Base-by-base conservation (phyloP, 2,888 invertebrate species). In the Pecten maximus region DNA sequence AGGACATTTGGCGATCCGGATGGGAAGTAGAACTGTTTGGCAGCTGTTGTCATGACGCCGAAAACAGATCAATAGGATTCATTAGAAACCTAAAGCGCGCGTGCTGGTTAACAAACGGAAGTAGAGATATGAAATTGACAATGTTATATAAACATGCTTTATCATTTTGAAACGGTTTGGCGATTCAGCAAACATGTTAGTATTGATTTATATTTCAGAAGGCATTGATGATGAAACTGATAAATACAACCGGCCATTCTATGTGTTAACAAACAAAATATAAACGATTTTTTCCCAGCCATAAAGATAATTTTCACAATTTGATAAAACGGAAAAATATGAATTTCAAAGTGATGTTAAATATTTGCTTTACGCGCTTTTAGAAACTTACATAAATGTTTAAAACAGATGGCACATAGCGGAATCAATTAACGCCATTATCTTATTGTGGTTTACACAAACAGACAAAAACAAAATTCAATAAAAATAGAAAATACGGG, bases 121-220 rank as follows among this genome's bases (percentile, higher is more conserved):
- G 74, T 74, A 28, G 23, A 74, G 74, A 74, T 74, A 74, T 74
- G 74, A 74, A 74, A 74, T 74, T 74, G 74, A 74, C 74, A 74
- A 74, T 74, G 74, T 74, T 74, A 74, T 74, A 74, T 74, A 74
- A 74, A 74, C 74, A 74, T 35, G 74, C 74, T 74, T 74, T 74
- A 74, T 74, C 74, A 74, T 74, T 74, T 74, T 74, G 74, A 74
- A 74, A 74, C 74, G 74, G 74, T 74, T 74, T 74, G 74, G 74
- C 35, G 35, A 35, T 74, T 74, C 74, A 35, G 74, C 74, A 74
- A 74, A 74, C 74, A 74, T 3, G 74, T 74, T 74, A 28, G 35
- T 35, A 74, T 74, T 10, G 74, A 74, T 74, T 74, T 74, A 1
- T 74, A 0, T 74, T 74, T 35, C 74, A 28, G 74, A 74, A 74